Evolutionary conservation across 2,797 vertebrate genomes (phyloP).

Genomic region (Enteromius fasciolatus): DNA sequence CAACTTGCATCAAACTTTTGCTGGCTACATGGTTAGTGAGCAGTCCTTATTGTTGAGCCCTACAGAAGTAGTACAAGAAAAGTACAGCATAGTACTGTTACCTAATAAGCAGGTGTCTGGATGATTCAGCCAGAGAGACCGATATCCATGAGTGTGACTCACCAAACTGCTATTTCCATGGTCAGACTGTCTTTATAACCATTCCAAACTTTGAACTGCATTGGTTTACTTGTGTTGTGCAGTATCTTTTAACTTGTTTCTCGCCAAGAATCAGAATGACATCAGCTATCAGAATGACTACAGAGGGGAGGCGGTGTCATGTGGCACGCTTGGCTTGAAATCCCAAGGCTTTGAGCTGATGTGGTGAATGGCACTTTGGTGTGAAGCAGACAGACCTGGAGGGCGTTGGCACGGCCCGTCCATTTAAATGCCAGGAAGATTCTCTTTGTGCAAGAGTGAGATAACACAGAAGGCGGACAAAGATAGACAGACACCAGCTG

Average conservation of each 20-base stretch:
- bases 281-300: slow-evolving; percentile 44
- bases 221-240: slow-evolving; percentile 18
- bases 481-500: slow-evolving; percentile 42
- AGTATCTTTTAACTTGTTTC: slow-evolving; percentile 56
- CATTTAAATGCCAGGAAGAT: slow-evolving; percentile 61
- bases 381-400: slow-evolving; percentile 65
- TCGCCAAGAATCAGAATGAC: slow-evolving; percentile 29
- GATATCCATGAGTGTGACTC: slow-evolving; percentile 28
- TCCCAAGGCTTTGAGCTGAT: slow-evolving; percentile 43
- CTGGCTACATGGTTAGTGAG: neutral
- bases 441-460: slow-evolving; percentile 54
- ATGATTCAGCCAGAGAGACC: slow-evolving; percentile 19
- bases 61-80: neutral
- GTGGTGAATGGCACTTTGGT: slow-evolving; percentile 55
- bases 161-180: slow-evolving; percentile 37
- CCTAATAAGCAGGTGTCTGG: slow-evolving; percentile 34
- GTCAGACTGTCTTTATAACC: slow-evolving; percentile 27
- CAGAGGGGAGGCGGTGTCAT: slow-evolving; percentile 34
- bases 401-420: slow-evolving; percentile 55
- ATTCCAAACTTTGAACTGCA: slow-evolving; percentile 19
- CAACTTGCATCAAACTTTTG: neutral
- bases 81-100: slow-evolving; percentile 2
- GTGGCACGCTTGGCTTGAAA: slow-evolving; percentile 42
- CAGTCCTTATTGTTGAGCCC: neutral
- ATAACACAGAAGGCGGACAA: slow-evolving; percentile 35